A percentile compares a stretch with the other conserved stretches of the same genome.
Conservation (phyloP, 2,113 vertebrate species). For the Pangasianodon hypophthalmus region DNA sequence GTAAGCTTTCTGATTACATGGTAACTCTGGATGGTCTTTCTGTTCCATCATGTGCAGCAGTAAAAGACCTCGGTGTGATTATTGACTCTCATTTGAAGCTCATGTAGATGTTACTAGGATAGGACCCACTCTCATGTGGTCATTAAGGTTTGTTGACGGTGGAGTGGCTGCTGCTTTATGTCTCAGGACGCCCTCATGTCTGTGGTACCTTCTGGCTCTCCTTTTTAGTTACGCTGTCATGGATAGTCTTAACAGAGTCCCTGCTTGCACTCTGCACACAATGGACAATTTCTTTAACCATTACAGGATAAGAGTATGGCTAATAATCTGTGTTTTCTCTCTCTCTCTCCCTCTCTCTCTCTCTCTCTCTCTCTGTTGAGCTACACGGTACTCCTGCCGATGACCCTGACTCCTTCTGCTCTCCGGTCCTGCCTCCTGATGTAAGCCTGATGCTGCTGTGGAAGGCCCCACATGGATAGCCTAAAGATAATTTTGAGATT, state of each 20-base stretch:
- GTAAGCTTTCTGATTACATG: no score
- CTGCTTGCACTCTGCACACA: neutral
- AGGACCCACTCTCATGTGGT: neutral
- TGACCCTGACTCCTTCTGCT: no score
- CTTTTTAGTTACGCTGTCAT: neutral
- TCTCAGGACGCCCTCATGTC: neutral
- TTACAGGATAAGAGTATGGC: neutral
- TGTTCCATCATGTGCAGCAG: no score
- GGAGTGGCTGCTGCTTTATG: neutral
- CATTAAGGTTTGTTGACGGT: neutral
- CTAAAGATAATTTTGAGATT: neutral
- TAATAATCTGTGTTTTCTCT: neutral
- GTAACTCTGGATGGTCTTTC: no score
- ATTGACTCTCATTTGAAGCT: neutral
- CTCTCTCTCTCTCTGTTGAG: no score
- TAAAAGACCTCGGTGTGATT: neutral
- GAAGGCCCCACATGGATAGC: neutral
- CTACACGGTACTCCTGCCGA: no score
- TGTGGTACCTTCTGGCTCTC: neutral
- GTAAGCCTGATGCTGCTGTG: neutral
- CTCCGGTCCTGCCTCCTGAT: no score
- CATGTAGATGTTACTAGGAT: neutral
- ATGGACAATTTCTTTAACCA: neutral
- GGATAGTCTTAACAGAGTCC: neutral
- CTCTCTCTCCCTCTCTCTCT: neutral